Evolutionary conservation across 2,888 invertebrate genomes (phyloP), one percentile per base, ranked within the genome.

Genomic region (Xestobium rufovillosum): DNA sequence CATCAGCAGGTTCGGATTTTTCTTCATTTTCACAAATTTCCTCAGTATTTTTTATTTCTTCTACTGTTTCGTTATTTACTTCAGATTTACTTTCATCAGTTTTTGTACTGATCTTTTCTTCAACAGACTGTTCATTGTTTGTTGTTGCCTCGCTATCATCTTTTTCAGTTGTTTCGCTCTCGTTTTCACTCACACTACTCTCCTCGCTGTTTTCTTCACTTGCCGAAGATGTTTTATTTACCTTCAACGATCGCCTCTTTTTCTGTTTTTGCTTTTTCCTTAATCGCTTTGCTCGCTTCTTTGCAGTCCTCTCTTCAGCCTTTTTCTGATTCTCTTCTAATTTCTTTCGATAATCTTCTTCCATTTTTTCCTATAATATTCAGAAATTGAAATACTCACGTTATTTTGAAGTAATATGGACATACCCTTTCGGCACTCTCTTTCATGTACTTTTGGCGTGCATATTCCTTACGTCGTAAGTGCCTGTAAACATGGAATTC

Each of bases 401-500:
- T 6, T 23, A 33, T 42, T 27, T 26, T 14, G 3, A 26, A 28
- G 34, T 8, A 29, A 13, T 35, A 11, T 33, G 3, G 4, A 50
- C 35, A 45, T 66, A 86, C 89, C 71, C 82, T 81, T 66, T 82
- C 80, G 52, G 85, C 86, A 66, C 86, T 85, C 55, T 90, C 87
- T 56, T 89, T 85, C 56, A 95, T 89, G 58, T 80, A 86, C 61
- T 94, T 94, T 61, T 96, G 91, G 38, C 98, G 73, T 0, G 96
- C 90, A 67, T 94, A 94, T 68, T 98, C 97, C 64, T 97, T 90
- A 40, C 97, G 73, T 31, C 97, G 70, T 27, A 97, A 73, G 67
- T 97, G 96, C 43, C 97, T 75, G 58, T 97, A 97, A 0, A 98
- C 96, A 65, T 98, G 97, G 67, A 98, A 98, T 66, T 98, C 98